These are phyloP conservation scores for Conus canariensis DNA, from an alignment of 2,888 invertebrate genomes.

Conservation along the genomic window DNA sequence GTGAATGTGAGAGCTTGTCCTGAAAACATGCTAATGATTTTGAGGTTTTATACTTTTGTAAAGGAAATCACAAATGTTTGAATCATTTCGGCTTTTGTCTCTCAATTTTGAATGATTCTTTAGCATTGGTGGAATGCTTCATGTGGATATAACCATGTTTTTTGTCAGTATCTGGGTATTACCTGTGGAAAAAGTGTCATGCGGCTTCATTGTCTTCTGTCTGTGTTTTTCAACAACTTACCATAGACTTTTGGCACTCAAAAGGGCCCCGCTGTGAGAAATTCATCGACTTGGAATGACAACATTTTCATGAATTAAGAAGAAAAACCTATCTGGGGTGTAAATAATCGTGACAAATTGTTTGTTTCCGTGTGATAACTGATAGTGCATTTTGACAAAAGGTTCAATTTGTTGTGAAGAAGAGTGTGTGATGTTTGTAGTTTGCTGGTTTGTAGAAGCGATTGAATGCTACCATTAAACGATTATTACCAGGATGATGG, in stretches of 20 bases:
- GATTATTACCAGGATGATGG: background rate
- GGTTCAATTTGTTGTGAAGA: background rate
- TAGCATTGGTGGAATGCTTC: too few species aligned
- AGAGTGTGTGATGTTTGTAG: constrained; percentile 22
- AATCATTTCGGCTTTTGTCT: too few species aligned
- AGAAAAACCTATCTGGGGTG: background rate
- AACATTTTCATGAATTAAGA: background rate
- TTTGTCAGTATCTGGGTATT: background rate
- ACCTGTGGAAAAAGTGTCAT: background rate
- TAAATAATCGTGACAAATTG: constrained; percentile 9
- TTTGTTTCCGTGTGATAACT: constrained; percentile 26
- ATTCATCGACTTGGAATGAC: background rate
- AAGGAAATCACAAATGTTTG: too few species aligned
- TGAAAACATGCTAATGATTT: too few species aligned
- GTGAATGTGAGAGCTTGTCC: too few species aligned
- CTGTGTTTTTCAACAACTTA: too few species aligned
- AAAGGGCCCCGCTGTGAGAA: background rate
- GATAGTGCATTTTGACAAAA: constrained; percentile 5
- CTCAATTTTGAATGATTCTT: too few species aligned
- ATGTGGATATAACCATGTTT: too few species aligned
- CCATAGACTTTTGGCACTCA: too few species aligned
- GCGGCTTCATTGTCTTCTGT: too few species aligned
- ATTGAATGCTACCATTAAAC: constrained; percentile 24
- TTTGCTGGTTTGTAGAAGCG: background rate
- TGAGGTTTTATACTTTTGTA: too few species aligned